These are phyloP conservation scores for Dryobotodes eremita DNA, from an alignment of 2,888 invertebrate species.

Conservation along the genomic window DNA sequence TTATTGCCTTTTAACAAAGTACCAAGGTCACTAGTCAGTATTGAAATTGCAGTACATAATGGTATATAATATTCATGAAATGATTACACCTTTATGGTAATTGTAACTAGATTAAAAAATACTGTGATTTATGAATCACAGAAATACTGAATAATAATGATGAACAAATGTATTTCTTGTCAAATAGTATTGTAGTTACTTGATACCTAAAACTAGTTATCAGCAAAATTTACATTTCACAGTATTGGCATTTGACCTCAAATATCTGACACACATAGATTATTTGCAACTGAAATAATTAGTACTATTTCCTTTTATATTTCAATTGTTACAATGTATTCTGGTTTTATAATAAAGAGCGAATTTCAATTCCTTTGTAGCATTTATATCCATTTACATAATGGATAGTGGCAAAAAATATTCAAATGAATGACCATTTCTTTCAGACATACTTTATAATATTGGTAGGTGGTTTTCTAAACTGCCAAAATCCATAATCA, in stretches of 20 bases:
- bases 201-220: conserved; percentile 18
- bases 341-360: not conserved
- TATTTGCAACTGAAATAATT: conserved; percentile 25
- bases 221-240: conserved; percentile 18
- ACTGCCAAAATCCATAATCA: not conserved
- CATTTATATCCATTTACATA: not conserved
- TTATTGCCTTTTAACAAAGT: conserved; percentile 9
- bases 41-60: not conserved
- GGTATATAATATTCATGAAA: not conserved
- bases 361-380: not conserved
- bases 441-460: not conserved
- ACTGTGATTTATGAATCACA: not conserved
- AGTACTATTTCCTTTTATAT: not conserved
- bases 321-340: not conserved
- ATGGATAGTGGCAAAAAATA: not conserved
- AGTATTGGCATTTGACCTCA: conserved; percentile 50
- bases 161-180: not conserved
- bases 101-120: not conserved
- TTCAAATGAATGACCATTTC: not conserved
- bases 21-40: conserved; percentile 34
- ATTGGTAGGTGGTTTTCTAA: not conserved
- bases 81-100: not conserved
- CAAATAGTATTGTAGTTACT: not conserved
- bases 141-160: not conserved
- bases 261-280: conserved; percentile 47